Evolutionary conservation across 2,113 vertebrate genomes (phyloP).

Genomic region (Columba livia): DNA sequence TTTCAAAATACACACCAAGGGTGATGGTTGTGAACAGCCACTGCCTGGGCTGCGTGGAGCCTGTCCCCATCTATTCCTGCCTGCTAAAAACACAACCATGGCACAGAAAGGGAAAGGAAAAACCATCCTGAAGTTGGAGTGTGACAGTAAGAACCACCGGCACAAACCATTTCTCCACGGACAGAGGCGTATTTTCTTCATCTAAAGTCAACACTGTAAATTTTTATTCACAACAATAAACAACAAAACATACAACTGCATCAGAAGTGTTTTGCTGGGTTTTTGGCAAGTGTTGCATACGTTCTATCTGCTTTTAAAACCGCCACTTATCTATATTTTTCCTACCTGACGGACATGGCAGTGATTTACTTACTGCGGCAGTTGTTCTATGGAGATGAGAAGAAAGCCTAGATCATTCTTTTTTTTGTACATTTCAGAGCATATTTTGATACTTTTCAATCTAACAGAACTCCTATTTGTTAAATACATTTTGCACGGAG

Average conservation of each 20-base stretch:
- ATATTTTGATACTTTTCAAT: not conserved
- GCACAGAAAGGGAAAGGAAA: not conserved
- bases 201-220: not conserved
- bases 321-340: not conserved
- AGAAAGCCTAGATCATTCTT: not conserved
- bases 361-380: not conserved
- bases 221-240: not conserved
- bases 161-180: not conserved
- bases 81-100: not conserved
- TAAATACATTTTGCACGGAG: not conserved
- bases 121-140: not conserved
- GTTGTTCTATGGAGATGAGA: not conserved
- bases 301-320: not conserved
- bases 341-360: not conserved
- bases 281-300: not conserved
- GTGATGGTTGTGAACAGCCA: not conserved
- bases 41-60: not conserved
- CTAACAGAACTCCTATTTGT: not conserved
- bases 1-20: fast-evolving
- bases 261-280: not conserved
- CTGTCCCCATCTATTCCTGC: not conserved
- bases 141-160: not conserved
- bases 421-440: not conserved
- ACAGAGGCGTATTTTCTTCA: not conserved
- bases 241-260: fast-evolving